Conservation (phyloP, 2,888 invertebrate species). For the Smittia sp. region DNA sequence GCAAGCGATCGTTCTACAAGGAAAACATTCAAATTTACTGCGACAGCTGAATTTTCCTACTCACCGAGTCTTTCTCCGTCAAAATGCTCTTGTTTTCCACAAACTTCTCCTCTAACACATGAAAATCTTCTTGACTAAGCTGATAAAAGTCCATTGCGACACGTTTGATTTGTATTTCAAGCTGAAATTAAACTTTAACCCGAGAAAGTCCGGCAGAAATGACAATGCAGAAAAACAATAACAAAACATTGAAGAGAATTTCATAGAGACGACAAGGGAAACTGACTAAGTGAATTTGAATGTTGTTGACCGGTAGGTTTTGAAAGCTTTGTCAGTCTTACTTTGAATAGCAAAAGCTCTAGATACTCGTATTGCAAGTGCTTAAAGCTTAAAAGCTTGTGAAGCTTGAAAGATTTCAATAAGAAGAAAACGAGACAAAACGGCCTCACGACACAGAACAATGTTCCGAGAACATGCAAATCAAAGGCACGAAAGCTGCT, state of each 20-base stretch:
- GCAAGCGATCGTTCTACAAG: conserved; percentile 27
- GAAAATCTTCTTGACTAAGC: conserved; percentile 34
- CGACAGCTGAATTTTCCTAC: neutral
- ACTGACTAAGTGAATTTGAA: too few relatives aligned
- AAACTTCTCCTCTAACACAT: conserved; percentile 25
- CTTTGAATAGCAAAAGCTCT: too few relatives aligned
- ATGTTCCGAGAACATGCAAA: too few relatives aligned
- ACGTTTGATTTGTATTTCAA: neutral
- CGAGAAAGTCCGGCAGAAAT: neutral
- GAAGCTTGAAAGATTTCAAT: too few relatives aligned
- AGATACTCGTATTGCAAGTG: too few relatives aligned
- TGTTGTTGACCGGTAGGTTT: too few relatives aligned
- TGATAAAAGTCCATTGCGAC: conserved; percentile 27
- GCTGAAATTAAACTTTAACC: neutral
- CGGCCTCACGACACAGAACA: too few relatives aligned
- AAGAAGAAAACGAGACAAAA: too few relatives aligned
- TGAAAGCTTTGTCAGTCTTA: too few relatives aligned
- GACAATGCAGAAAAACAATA: neutral
- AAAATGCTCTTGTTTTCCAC: conserved; percentile 14
- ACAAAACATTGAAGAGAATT: neutral
- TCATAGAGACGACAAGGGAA: too few relatives aligned
- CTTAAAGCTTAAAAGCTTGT: too few relatives aligned
- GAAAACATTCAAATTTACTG: neutral
- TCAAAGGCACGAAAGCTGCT: too few relatives aligned
- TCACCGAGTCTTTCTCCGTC: conserved; percentile 27